These are phyloP conservation scores for Peribatodes rhomboidaria DNA, from an alignment of 2,888 invertebrate species.

Conservation along the genomic window DNA sequence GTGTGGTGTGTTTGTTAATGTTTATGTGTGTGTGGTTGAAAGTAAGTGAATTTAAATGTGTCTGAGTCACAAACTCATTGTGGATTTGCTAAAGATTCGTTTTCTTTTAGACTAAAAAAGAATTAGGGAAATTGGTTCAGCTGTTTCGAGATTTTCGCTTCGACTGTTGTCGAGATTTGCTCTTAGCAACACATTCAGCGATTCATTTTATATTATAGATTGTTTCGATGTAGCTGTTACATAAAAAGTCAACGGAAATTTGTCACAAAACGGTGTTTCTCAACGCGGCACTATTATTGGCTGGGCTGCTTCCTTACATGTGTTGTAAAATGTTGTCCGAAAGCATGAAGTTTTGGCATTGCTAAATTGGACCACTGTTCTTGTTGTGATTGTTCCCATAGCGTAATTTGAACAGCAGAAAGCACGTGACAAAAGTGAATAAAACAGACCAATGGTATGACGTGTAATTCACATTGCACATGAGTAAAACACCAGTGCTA, in stretches of 20 bases:
- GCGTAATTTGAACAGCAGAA: conserved; percentile 50
- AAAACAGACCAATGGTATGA: conserved; percentile 44
- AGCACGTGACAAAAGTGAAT: conserved; percentile 53
- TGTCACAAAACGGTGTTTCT: no score
- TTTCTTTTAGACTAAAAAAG: neutral
- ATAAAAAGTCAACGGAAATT: no score
- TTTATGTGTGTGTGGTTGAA: neutral
- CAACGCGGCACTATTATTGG: no score
- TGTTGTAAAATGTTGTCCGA: neutral
- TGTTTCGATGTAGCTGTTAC: no score
- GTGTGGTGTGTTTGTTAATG: neutral
- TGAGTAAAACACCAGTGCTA: conserved; percentile 42
- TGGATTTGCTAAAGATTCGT: neutral
- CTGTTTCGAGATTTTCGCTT: no score
- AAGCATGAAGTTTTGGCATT: conserved; percentile 19
- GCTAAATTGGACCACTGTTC: no score
- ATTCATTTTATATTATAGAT: no score
- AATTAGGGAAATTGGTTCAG: no score
- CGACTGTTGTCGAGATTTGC: no score
- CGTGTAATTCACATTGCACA: conserved; percentile 40
- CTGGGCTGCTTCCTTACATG: no score
- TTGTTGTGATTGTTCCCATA: conserved; percentile 51
- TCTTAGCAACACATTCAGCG: no score
- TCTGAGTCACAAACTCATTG: neutral
- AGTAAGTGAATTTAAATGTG: neutral